Base-by-base conservation (phyloP, 2,113 vertebrate species). In the Odontophorus gujanensis region DNA sequence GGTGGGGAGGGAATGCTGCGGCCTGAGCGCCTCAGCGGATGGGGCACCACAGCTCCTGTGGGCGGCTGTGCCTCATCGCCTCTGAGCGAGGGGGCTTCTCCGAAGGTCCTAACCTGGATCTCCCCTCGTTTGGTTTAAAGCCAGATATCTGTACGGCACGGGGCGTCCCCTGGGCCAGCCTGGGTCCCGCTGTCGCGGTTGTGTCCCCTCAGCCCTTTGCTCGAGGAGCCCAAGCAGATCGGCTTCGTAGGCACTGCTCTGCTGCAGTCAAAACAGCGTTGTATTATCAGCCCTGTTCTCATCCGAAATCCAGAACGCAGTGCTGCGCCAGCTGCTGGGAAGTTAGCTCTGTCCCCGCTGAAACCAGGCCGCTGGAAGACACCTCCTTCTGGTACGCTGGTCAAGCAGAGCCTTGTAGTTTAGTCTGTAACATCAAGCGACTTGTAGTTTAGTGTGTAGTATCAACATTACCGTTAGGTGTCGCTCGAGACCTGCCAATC, bases 321-420 rank as follows among this genome's bases (percentile, higher is more conserved):
- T 32, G 30, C 55, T 18, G 7, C 30, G 11, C 55, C 55, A 12
- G 30, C 30, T 57, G 11, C 10, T 19, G 16, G 55, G 55, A 17
- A 11, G 4, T 57, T 30, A 55, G 10, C 28, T 55, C 55, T 11
- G 3, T 19, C 55, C 18, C 30, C 18, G 55, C 55, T n/a, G 55
- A 32, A n/a, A 32, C 55, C 55, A 57, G 55, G 30, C 16, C 55
- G 15, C 25, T 13, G 2, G 14, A 71, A 62, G 77, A 2, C 2
- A 3, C 13, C 8, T 13, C 53, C 8, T 9, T 55, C 8, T 32
- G 25, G 1, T 34, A 3, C 22, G 0, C 5, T 25, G 5, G 6
- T 65, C 48, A 36, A 3, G 11, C 50, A 43, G 45, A 80, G 13
- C 61, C 66, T 48, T 65, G 28, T 21, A 61, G 26, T 45, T 80